Evolutionary conservation across 1,140 invertebrate species (phyloP).

Genomic region (Caenorhabditis latens): DNA sequence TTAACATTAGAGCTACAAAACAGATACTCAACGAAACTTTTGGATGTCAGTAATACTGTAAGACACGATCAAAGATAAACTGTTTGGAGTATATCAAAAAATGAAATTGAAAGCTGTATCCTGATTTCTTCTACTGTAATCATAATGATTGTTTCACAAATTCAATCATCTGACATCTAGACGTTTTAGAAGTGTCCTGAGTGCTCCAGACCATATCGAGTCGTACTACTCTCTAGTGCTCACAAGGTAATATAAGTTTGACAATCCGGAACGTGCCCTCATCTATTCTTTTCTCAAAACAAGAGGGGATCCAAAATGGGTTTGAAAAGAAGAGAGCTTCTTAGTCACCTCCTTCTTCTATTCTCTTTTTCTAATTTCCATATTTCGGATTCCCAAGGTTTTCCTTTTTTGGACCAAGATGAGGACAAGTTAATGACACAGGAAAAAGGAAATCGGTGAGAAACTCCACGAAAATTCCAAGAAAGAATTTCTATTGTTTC

Average conservation of each 20-base stretch:
- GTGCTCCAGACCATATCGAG: no score
- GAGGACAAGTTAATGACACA: not conserved
- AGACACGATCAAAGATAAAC: no score
- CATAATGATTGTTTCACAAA: no score
- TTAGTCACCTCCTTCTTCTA: not conserved
- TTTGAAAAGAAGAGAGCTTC: not conserved
- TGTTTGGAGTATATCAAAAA: no score
- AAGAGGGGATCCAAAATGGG: not conserved
- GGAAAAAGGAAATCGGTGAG: not conserved
- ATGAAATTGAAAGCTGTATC: no score
- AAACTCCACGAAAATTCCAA: not conserved
- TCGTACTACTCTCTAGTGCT: not conserved
- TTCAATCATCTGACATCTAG: no score
- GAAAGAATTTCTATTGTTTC: not conserved
- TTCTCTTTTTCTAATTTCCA: constrained; percentile 2
- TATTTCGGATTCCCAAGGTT: not conserved
- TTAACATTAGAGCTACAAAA: no score
- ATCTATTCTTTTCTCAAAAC: not conserved
- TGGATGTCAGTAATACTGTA: no score
- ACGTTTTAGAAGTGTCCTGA: no score
- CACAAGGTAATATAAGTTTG: not conserved
- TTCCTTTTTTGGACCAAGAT: not conserved
- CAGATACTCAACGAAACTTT: no score
- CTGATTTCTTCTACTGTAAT: no score
- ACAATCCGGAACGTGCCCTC: not conserved